Evolutionary conservation across 1,140 invertebrate species (phyloP), one percentile per base, ranked within the genome.

Genomic region (Temnothorax curvispinosus): DNA sequence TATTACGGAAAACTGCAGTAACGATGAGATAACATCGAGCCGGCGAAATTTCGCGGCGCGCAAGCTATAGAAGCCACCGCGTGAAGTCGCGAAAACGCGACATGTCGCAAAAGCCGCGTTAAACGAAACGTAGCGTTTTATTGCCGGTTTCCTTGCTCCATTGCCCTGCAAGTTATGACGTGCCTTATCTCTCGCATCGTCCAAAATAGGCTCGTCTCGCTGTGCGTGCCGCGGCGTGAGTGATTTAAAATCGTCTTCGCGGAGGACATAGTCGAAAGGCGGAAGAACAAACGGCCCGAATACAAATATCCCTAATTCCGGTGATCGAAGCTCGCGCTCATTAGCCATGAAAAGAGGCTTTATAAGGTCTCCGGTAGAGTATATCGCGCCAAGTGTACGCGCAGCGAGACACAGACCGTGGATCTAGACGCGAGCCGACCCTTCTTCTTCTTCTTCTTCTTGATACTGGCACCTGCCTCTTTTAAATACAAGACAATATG

Each of bases 171-270:
- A 81, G 32, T 67, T 65, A 65, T 4, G n/a, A 78, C 41, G 4
- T 32, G 50, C 27, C 50, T 81, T 81, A 71, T 69, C 38, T 81
- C 64, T 71, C 35, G 35, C 7, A 69, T 69, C 35, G n/a, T 81
- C 52, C 50, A 58, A 81, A 56, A 81, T 67, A 71, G 38, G 15
- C 47, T 1, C 65, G 21, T 81, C 32, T 15, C 27, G 3, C 3
- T 6, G 15, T 2, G 11, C 8, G 13, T 5, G 15, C 41, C 41
- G 52, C n/a, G 2, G 18, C 1, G 6, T 44, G 60, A 65, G 15
- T 78, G 15, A 80, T 67, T 54, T 54, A 80, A 67, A 65, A 65
- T 52, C 18, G 13, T 65, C 13, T 41, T 65, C 35, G 27, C 21
- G 21, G 7, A 77, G 15, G 5, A 62, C 3, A 44, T 15, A 35